phyloP scores from a whole-genome alignment of 2,888 invertebrate species.

The Lycaena phlaeas region DNA sequence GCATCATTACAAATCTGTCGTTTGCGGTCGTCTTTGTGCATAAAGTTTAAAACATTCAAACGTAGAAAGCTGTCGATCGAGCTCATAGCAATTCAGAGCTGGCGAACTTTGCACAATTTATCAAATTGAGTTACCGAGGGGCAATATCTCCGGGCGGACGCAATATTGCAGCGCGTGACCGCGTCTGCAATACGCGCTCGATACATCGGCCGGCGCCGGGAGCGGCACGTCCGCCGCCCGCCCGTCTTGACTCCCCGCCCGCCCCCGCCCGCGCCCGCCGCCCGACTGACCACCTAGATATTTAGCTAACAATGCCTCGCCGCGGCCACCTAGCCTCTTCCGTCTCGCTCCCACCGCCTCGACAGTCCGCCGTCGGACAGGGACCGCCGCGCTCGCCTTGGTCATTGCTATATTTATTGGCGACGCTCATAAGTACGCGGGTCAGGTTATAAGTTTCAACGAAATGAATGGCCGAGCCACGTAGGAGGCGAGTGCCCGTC shows the following conservation, averaged over 20 bases:
- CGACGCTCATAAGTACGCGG: slow-evolving; percentile 73
- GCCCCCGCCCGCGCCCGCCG: slow-evolving; percentile 30
- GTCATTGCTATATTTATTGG: slow-evolving; percentile 73
- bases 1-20: no score
- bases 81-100: slow-evolving; percentile 48
- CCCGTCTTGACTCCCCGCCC: slow-evolving; percentile 51
- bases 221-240: slow-evolving; percentile 62
- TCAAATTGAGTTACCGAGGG: slow-evolving; percentile 71
- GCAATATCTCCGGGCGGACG: slow-evolving; percentile 70
- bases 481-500: slow-evolving; percentile 61
- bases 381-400: slow-evolving; percentile 50
- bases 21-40: no score
- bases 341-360: slow-evolving; percentile 46
- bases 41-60: no score
- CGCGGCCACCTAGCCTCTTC: slow-evolving; percentile 40
- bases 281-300: slow-evolving; percentile 69
- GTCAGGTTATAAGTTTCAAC: slow-evolving; percentile 72
- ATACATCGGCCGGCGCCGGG: slow-evolving; percentile 70
- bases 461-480: slow-evolving; percentile 70
- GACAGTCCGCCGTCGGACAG: slow-evolving; percentile 35
- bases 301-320: slow-evolving; percentile 71
- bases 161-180: slow-evolving; percentile 74
- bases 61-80: slow-evolving; percentile 39
- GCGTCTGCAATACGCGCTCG: slow-evolving; percentile 73
- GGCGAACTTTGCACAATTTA: slow-evolving; percentile 68